phyloP scores from a whole-genome alignment of 2,888 invertebrate genomes.

The Loripinus fragilis region DNA sequence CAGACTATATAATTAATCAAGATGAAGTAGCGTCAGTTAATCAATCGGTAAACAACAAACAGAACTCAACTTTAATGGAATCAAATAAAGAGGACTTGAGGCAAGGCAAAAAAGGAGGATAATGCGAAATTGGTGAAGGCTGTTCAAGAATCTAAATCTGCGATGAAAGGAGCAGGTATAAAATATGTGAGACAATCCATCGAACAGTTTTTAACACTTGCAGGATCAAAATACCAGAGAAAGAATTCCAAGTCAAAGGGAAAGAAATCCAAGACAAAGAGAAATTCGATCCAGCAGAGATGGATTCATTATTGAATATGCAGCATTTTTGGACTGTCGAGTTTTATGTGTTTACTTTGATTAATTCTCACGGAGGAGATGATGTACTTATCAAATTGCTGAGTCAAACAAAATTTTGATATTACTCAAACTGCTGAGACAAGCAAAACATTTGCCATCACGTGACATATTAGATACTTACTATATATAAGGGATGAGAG shows the following conservation, averaged over 20 bases:
- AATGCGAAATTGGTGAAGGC: neutral
- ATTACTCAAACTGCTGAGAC: neutral
- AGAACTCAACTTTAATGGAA: no score
- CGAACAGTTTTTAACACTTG: neutral
- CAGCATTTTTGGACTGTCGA: neutral
- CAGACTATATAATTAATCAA: neutral
- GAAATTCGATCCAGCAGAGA: neutral
- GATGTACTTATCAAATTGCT: neutral
- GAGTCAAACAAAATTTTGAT: no score
- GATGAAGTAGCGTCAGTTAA: neutral
- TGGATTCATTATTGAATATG: neutral
- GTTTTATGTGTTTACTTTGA: no score
- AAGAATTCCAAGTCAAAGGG: neutral
- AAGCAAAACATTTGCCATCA: neutral
- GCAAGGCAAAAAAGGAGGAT: neutral
- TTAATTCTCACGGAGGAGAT: no score
- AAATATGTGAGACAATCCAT: neutral
- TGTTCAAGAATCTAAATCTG: neutral
- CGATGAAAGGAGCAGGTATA: neutral
- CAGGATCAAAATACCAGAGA: neutral
- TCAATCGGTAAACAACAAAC: neutral
- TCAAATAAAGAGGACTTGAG: neutral
- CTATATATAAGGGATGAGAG: neutral
- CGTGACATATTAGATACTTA: neutral
- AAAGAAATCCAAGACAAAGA: neutral